Evolutionary conservation across 2,113 vertebrate genomes (phyloP).

Genomic region (Leptodactylus fuscus): DNA sequence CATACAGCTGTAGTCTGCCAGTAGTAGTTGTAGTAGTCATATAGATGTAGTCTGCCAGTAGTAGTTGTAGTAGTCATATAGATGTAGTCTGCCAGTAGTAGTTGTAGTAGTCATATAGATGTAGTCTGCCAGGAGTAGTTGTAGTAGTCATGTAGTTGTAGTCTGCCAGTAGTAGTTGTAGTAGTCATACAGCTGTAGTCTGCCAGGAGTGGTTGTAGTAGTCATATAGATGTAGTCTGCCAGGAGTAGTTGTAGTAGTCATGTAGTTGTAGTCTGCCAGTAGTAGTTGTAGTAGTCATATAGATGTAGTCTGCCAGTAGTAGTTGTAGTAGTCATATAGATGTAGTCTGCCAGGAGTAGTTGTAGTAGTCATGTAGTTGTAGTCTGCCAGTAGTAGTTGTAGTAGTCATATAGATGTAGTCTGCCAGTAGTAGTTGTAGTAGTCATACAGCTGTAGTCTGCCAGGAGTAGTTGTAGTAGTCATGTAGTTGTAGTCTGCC

Average conservation of each 20-base stretch:
- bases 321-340: background rate
- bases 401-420: background rate
- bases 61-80: background rate
- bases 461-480: background rate
- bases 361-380: no score
- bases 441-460: background rate
- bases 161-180: background rate
- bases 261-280: background rate
- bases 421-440: no score
- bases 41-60: background rate
- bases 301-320: background rate
- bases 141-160: background rate
- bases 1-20: background rate
- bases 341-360: no score
- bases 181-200: background rate
- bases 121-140: no score
- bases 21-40: background rate
- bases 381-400: no score
- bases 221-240: background rate
- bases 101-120: no score
- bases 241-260: background rate
- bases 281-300: background rate
- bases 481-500: background rate
- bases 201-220: no score
- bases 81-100: background rate